Evolutionary conservation across 2,888 invertebrate species (phyloP).

Genomic region (Linnaemya vulpina): DNA sequence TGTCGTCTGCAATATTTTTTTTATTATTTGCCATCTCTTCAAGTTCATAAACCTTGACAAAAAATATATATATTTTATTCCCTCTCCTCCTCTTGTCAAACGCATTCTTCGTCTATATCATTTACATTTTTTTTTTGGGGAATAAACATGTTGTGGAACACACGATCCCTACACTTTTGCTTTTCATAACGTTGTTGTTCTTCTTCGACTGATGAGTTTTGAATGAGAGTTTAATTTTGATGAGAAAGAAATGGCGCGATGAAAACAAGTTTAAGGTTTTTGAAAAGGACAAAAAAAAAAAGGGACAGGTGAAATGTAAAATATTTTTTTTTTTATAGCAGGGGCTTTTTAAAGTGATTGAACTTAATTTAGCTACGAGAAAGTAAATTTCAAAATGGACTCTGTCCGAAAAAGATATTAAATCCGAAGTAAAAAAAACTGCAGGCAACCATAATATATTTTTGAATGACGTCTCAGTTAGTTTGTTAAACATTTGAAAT

Average conservation of each 20-base stretch:
- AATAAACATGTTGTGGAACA: conserved; percentile 25
- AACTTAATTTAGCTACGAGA: not conserved
- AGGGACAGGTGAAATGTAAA: not conserved
- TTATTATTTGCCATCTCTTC: not conserved
- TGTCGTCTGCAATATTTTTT: not conserved
- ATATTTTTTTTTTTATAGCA: not conserved
- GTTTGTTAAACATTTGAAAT: too few species aligned
- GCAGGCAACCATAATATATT: too few species aligned
- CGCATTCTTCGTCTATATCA: conserved; percentile 31
- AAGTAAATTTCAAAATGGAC: too few species aligned
- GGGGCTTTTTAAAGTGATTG: not conserved
- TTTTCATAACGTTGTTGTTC: conserved; percentile 27
- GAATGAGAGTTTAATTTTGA: conserved; percentile 9
- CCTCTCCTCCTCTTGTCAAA: not conserved
- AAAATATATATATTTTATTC: not conserved
- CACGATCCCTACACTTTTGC: conserved; percentile 50
- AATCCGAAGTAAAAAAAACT: too few species aligned
- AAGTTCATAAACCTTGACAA: conserved; percentile 26
- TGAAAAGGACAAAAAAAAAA: not conserved
- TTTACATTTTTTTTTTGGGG: conserved; percentile 32
- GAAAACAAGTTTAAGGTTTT: conserved; percentile 25
- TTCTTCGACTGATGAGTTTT: conserved; percentile 17
- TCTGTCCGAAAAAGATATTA: too few species aligned
- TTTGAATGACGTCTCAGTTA: too few species aligned
- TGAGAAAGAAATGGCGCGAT: conserved; percentile 16